Base-by-base conservation (phyloP, 1,140 invertebrate genomes). In the Panulirus ornatus region DNA sequence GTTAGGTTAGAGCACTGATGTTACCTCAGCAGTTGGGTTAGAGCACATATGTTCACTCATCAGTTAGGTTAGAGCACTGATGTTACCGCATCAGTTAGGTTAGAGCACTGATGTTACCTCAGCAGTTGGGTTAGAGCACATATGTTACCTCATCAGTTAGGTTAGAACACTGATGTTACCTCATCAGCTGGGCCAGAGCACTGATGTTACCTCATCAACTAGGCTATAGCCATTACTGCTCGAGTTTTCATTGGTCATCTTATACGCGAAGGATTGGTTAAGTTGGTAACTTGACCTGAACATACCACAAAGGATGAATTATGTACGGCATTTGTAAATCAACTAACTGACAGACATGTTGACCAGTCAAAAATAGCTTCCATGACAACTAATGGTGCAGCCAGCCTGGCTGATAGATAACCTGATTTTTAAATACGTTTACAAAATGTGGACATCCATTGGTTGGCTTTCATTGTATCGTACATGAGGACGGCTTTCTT, bases 281-380 rank as follows among this genome's bases (percentile, higher is more conserved):
- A 42, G n/a, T n/a, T 40, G 73, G 38, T 76, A 76, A 76, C 36
- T n/a, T 76, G 16, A 42, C 73, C 36, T 76, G 70, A 70, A 73
- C 70, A 73, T 73, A 73, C 8, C 30, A 73, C 70, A 34, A 30
- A 30, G 30, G 30, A 9, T 73, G 70, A 73, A 73, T 34, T 73
- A 73, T 73, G 70, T 22, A 73, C 30, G 30, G 16, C 27, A 73
- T n/a, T 34, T 36, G 38, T 73, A 34, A 34, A 73, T 73, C 2
- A 73, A 73, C 27, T 40, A 36, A 40, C 36, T 76, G 40, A 76
- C 40, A 6, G 73, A 76, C 36, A 22, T 8, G 9, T 42, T 76
- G 73, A 76, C 19, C 38, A 40, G 38, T 42, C 73, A 42, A 76
- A 76, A 27, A 8, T 76, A 76, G 36, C 22, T 73, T 36, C 30